These are phyloP conservation scores for Temnothorax longispinosus DNA, from an alignment of 1,140 invertebrate genomes.

Conservation along the genomic window DNA sequence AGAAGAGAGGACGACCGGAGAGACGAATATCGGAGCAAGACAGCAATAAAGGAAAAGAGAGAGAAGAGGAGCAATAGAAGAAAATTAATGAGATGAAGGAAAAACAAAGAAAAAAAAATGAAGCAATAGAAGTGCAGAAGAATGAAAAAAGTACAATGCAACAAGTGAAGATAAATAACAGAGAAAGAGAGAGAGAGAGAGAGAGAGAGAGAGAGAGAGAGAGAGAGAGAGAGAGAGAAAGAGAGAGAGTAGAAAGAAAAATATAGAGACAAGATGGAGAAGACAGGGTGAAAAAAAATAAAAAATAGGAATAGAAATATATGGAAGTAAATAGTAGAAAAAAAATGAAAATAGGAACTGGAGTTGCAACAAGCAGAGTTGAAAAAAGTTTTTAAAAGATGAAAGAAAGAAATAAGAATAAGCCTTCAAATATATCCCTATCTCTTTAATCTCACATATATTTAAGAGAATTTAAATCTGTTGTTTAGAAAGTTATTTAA, in stretches of 20 bases:
- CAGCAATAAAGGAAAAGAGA: neutral
- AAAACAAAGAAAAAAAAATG: no score
- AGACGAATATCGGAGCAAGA: neutral
- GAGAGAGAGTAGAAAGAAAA: no score
- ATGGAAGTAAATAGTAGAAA: neutral
- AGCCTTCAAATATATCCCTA: neutral
- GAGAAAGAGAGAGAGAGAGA: no score
- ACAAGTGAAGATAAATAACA: neutral
- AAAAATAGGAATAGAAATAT: neutral
- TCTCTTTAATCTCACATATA: neutral
- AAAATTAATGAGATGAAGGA: neutral
- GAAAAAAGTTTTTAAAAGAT: neutral
- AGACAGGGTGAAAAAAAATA: neutral
- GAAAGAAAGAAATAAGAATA: neutral
- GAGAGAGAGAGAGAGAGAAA: no score
- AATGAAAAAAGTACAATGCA: neutral
- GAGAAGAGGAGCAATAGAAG: neutral
- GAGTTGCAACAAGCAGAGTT: neutral
- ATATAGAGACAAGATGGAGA: neutral
- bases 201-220: no score
- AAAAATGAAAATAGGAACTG: neutral
- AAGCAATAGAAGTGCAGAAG: neutral
- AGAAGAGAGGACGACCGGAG: neutral
- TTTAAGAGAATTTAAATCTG: constrained; percentile 36
- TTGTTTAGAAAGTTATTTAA: constrained; percentile 14